Conservation (phyloP, 2,888 invertebrate species). For the Dorcus hopei region DNA sequence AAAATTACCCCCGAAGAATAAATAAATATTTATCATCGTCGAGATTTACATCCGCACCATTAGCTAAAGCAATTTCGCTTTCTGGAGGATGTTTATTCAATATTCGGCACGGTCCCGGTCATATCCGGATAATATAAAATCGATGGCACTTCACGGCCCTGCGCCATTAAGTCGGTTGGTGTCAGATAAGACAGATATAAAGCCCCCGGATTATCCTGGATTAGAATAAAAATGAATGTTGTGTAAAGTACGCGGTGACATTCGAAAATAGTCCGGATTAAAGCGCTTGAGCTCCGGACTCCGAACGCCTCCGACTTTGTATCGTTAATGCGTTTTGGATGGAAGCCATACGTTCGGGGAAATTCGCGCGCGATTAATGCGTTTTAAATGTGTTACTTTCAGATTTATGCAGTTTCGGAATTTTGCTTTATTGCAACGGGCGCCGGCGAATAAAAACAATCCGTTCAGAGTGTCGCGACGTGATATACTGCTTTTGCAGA, state of each 20-base stretch:
- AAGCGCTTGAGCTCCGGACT: constrained; percentile 14
- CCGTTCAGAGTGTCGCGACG: constrained; percentile 1
- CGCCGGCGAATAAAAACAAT: constrained; percentile 1
- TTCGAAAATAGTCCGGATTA: constrained; percentile 35
- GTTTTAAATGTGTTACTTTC: constrained; percentile 21
- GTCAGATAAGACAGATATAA: constrained; percentile 33
- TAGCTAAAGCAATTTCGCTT: no score
- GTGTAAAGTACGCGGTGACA: constrained; percentile 36
- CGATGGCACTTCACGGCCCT: constrained; percentile 19
- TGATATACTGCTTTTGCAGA: constrained; percentile 15
- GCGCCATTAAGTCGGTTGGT: constrained; percentile 22
- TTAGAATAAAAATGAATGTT: constrained; percentile 39
- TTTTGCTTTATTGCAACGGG: constrained; percentile 12
- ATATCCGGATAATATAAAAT: constrained; percentile 18
- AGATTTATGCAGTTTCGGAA: constrained; percentile 20
- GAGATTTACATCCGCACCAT: background rate
- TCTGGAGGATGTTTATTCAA: no score
- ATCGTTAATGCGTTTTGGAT: constrained; percentile 25
- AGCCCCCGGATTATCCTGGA: constrained; percentile 32
- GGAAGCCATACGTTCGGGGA: constrained; percentile 19
- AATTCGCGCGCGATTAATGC: constrained; percentile 19
- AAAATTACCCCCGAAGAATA: constrained; percentile 1
- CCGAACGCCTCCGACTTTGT: constrained; percentile 7
- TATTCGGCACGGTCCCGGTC: background rate
- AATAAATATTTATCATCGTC: constrained; percentile 10